Evolutionary conservation across 2,888 invertebrate genomes (phyloP).

Genomic region (Eilema depressum): DNA sequence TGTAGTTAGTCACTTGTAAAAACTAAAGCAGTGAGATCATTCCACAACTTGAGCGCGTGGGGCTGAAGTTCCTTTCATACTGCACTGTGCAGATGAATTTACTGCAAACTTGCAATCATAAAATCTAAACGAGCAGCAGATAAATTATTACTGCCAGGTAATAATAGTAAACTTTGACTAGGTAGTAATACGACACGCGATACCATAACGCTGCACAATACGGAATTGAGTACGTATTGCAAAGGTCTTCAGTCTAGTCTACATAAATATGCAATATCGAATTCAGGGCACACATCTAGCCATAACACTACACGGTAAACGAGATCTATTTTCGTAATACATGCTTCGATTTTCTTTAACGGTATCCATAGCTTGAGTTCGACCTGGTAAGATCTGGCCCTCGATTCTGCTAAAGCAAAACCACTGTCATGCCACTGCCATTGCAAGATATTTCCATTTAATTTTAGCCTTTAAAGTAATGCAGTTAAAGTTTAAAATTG

Average conservation of each 20-base stretch:
- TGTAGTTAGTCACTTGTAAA: too few species aligned
- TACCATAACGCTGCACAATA: background rate
- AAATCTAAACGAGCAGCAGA: background rate
- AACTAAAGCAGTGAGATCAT: too few species aligned
- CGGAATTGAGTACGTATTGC: background rate
- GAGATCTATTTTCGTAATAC: conserved; percentile 1
- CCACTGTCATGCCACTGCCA: too few species aligned
- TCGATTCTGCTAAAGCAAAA: too few species aligned
- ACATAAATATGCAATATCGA: conserved; percentile 4
- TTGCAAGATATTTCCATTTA: too few species aligned
- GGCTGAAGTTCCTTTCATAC: too few species aligned
- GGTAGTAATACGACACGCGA: background rate
- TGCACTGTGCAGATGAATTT: too few species aligned
- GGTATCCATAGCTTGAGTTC: background rate
- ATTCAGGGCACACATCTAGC: conserved; percentile 2
- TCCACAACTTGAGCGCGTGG: too few species aligned
- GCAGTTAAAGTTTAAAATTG: too few species aligned
- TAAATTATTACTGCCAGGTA: background rate
- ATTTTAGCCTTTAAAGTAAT: too few species aligned
- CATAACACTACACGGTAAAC: background rate
- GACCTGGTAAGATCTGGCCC: background rate
- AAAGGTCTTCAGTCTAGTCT: background rate
- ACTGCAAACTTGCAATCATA: background rate
- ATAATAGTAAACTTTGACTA: background rate
- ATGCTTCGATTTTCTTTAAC: background rate